These are phyloP conservation scores for Tachypleus tridentatus DNA, from an alignment of 1,140 invertebrate species.

Conservation along the genomic window DNA sequence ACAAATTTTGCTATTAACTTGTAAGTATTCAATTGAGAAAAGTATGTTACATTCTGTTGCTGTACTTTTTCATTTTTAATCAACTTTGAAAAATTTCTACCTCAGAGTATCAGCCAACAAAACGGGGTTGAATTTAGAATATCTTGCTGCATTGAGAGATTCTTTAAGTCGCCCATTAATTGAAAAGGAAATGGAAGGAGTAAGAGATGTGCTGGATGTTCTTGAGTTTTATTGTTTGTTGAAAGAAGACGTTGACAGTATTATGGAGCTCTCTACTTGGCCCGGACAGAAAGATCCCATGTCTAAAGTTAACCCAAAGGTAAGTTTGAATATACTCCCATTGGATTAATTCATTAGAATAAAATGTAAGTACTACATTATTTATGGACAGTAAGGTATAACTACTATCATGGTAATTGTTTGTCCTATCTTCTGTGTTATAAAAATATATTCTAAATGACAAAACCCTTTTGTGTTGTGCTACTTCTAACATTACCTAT, in stretches of 20 bases:
- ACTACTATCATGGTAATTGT: background rate
- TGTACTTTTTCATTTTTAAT: conserved; percentile 3
- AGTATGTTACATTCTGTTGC: conserved; percentile 2
- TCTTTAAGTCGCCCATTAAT: conserved; percentile 22
- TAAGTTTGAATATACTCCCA: background rate
- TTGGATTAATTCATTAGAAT: background rate
- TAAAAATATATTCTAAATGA: too few relatives aligned
- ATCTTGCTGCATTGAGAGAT: conserved; percentile 22
- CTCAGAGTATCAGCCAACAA: conserved; percentile 20
- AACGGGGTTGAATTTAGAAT: conserved; percentile 23
- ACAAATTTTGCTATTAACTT: background rate
- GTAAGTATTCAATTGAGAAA: background rate
- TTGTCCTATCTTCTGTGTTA: background rate
- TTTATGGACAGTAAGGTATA: background rate
- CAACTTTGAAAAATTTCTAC: background rate
- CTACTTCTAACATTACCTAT: too few relatives aligned
- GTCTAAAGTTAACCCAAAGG: conserved; percentile 54
- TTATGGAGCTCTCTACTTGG: conserved; percentile 26
- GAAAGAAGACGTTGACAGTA: conserved; percentile 26
- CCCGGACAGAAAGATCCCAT: conserved; percentile 57
- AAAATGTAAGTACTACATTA: background rate
- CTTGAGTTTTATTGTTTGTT: conserved; percentile 24
- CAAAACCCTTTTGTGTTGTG: too few relatives aligned
- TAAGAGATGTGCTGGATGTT: conserved; percentile 18
- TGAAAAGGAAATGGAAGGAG: conserved; percentile 19